Evolutionary conservation across 2,888 invertebrate genomes (phyloP), one percentile per base, ranked within the genome.

Genomic region (Syrista parreyssii): DNA sequence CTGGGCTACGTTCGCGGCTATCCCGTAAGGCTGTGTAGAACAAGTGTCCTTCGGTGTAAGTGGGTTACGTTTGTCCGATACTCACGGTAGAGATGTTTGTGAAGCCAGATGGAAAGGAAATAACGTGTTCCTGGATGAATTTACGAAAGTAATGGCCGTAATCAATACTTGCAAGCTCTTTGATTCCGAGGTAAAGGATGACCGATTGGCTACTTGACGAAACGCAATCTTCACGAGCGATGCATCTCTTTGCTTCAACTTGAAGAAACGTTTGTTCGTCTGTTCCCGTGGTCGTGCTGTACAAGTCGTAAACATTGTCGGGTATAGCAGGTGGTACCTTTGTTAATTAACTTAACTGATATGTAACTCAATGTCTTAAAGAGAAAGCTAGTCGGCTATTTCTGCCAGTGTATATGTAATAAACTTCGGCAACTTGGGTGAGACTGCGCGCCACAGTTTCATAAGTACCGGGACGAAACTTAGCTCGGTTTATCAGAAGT

Each of bases 341-440:
- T 74, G 68, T 79, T 82, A 83, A 83, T 84, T 81, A 81, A 82
- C 78, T 85, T 83, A 86, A 85, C 86, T 84, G 84, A 85, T 85
- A 86, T 86, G 86, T 84, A 87, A 87, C 87, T 88, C 84, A 85
- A 86, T 84, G 82, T 82, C 81, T 55, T 55, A 9, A 23, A 9
- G 23, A 55, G 55, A 23, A 23, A 6, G 55, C 2, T 23, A 55
- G 55, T 77, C 76, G 74, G 74, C 76, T 76, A 76, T 82, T 85
- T 83, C 83, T 82, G 74, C 36, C 34, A 76, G 71, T 76, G 75
- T 55, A 30, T 71, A 71, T 34, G 71, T 34, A 80, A 83, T 82
- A 84, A 85, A 85, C 82, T 85, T 83, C 73, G 79, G 76, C 74
- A 79, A 77, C 76, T 82, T 82, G 82, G 82, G 79, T 69, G 77